Evolutionary conservation across 1,140 invertebrate species (phyloP).

Genomic region (Calephelis nemesis): DNA sequence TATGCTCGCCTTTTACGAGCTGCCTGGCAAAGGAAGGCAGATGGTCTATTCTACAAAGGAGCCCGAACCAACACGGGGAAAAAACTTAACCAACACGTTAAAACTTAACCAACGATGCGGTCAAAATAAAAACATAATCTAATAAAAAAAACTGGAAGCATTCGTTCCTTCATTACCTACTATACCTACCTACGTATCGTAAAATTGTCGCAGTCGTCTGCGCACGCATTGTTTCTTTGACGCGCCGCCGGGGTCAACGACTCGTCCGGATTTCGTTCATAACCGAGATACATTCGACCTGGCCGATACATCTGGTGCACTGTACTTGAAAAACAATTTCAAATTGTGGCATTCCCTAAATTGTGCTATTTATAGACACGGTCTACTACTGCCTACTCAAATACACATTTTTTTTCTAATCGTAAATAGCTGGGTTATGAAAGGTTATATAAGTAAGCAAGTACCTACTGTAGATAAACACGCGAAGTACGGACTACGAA

Average conservation of each 20-base stretch:
- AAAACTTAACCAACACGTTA: too few relatives aligned
- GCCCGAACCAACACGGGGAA: too few relatives aligned
- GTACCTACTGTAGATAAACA: too few relatives aligned
- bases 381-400: too few relatives aligned
- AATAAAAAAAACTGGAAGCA: slow-evolving; percentile 22
- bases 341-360: neutral
- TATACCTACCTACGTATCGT: slow-evolving; percentile 40
- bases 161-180: slow-evolving; percentile 25
- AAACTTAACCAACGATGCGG: too few relatives aligned
- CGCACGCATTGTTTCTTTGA: slow-evolving; percentile 68
- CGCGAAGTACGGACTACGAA: too few relatives aligned
- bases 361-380: neutral
- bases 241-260: slow-evolving; percentile 65
- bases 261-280: slow-evolving; percentile 72
- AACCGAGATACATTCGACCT: slow-evolving; percentile 50
- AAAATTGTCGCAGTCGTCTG: slow-evolving; percentile 43
- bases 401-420: too few relatives aligned
- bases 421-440: too few relatives aligned
- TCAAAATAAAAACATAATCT: neutral
- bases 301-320: slow-evolving; percentile 19
- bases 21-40: too few relatives aligned
- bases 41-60: too few relatives aligned
- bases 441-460: too few relatives aligned
- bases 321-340: slow-evolving; percentile 7
- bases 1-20: too few relatives aligned